Percentiles rank a stretch among this genome's conserved stretches.
phyloP scores from a whole-genome alignment of 2,888 invertebrate species.

The Ophraella communa region DNA sequence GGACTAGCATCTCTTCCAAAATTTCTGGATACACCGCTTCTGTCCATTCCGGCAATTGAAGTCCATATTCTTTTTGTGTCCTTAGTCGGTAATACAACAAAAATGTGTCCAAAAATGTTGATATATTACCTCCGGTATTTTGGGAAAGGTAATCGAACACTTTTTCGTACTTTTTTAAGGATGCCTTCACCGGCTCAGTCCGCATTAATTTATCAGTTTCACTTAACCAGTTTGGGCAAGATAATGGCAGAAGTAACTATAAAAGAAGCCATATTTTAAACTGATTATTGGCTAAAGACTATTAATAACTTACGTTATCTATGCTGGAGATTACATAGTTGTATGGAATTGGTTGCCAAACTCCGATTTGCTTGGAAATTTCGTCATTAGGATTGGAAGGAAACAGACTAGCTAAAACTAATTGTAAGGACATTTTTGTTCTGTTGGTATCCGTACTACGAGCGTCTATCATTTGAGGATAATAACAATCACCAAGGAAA shows the following conservation, averaged over 20 bases:
- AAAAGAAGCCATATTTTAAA: not conserved
- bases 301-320: conserved; percentile 34
- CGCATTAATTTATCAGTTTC: conserved; percentile 24
- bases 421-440: conserved; percentile 73
- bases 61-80: conserved; percentile 64
- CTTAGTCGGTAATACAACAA: conserved; percentile 67
- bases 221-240: conserved; percentile 42
- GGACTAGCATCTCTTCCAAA: conserved; percentile 48
- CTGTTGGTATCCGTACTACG: conserved; percentile 74
- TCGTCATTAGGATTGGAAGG: conserved; percentile 64
- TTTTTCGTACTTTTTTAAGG: conserved; percentile 56
- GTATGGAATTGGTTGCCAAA: conserved; percentile 79
- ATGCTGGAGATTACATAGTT: conserved; percentile 63
- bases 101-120: conserved; percentile 64
- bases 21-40: conserved; percentile 51
- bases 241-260: conserved; percentile 31
- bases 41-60: conserved; percentile 59
- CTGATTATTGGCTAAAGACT: conserved; percentile 17
- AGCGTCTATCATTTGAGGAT: conserved; percentile 65
- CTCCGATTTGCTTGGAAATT: conserved; percentile 60
- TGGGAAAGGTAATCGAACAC: conserved; percentile 62
- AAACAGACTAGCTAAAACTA: conserved; percentile 73
- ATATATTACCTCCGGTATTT: conserved; percentile 63
- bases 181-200: conserved; percentile 56
- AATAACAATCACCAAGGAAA: conserved; percentile 67